Evolutionary conservation across 2,113 vertebrate species (phyloP).

Genomic region (Theristicus caerulescens): DNA sequence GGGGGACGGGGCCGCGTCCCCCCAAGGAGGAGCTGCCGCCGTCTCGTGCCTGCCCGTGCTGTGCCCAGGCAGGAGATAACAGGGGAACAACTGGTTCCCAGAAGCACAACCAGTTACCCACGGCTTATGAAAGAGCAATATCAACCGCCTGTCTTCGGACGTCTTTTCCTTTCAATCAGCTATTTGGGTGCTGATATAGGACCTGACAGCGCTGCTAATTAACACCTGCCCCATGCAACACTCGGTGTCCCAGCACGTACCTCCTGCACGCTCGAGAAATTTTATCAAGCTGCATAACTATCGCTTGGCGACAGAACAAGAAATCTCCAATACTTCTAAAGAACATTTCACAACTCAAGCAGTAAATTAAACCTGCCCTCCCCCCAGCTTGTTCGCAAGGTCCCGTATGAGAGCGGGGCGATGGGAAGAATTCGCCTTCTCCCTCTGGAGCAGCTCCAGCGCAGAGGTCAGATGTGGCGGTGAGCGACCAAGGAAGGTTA

Average conservation of each 20-base stretch:
- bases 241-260: neutral
- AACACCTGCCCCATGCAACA: neutral
- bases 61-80: constrained; percentile 5
- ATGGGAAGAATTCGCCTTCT: neutral
- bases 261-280: neutral
- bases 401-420: neutral
- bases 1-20: neutral
- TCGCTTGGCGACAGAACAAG: neutral
- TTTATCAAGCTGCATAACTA: neutral
- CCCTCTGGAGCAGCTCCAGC: neutral
- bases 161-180: neutral
- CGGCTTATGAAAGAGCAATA: neutral
- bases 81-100: neutral
- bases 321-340: neutral
- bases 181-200: neutral
- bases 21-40: neutral
- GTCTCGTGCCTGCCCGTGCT: neutral
- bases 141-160: neutral
- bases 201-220: neutral
- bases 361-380: neutral
- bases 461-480: neutral
- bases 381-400: neutral
- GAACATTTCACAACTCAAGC: neutral
- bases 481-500: constrained; percentile 55
- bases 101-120: neutral